Percentiles rank a stretch among this genome's conserved stretches.
Evolutionary conservation across 2,113 vertebrate species (phyloP).

Genomic region (Psittacula cyanocephala): DNA sequence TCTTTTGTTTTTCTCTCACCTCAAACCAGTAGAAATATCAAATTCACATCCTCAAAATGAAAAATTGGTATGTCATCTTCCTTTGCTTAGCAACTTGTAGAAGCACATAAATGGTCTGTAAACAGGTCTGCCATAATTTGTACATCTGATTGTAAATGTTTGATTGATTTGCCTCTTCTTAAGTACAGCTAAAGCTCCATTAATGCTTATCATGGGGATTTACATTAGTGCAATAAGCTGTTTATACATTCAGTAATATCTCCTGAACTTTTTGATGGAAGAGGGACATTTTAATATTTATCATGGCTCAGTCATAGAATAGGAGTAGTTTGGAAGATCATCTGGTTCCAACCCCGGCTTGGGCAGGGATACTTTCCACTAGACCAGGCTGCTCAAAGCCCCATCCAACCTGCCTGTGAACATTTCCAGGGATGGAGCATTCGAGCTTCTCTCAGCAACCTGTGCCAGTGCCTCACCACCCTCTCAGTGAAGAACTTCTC

Average conservation of each 20-base stretch:
- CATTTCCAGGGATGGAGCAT: background rate
- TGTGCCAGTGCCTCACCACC: background rate
- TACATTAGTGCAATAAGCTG: background rate
- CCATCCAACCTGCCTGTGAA: background rate
- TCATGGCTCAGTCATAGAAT: background rate
- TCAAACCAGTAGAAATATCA: conserved; percentile 7
- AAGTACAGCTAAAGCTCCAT: background rate
- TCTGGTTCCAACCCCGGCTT: background rate
- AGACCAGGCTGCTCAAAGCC: background rate
- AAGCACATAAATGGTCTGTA: background rate
- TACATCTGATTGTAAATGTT: background rate
- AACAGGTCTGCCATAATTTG: background rate
- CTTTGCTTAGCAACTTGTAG: background rate
- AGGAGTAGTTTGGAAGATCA: background rate
- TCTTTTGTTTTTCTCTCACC: background rate
- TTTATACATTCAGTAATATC: background rate
- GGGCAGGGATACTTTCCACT: background rate
- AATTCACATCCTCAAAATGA: background rate
- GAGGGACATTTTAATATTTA: background rate
- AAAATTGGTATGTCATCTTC: background rate
- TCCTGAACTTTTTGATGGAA: background rate
- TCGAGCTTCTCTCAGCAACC: background rate
- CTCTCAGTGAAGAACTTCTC: background rate
- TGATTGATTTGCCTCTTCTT: background rate
- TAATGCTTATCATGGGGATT: background rate